Evolutionary conservation across 2,113 vertebrate species (phyloP), one percentile per base, ranked within the genome.

Genomic region (Tamias sibiricus): DNA sequence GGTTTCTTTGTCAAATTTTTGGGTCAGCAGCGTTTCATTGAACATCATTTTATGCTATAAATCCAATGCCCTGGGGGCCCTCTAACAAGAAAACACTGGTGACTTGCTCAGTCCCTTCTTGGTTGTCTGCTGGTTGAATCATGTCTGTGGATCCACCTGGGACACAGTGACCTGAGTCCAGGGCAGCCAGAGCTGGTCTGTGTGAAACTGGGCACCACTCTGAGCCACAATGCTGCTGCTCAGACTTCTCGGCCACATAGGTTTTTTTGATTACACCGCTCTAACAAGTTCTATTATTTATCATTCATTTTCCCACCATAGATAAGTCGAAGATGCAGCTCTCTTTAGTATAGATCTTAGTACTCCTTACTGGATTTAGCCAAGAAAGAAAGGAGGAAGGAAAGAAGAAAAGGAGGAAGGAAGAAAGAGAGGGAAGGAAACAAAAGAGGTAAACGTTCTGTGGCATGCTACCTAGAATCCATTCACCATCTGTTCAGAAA

Each of bases 321-420:
- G 9, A 79, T 28, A 62, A 8, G 13, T 20, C 57, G 6, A n/a
- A 87, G 42, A 4, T 66, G 6, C 47, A 35, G 1, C 16, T 75
- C 47, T 66, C 81, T 72, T 91, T 74, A 14, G 44, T 57, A 30
- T 40, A 72, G 37, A 40, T 24, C 30, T 87, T n/a, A 66, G 64
- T 30, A 75, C 32, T 59, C 47, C 71, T 80, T 80, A 71, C 66
- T 71, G 37, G 62, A 95, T 84, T 89, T 92, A 94, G 52, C 14
- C 47, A 26, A 77, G 52, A 77, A 79, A 32, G 37, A n/a, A 44
- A 40, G 19, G 30, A n/a, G 28, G 17, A 10, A 35, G 2, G 22
- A 8, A 68, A 66, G 26, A 14, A 35, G 17, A 16, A 3, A 17
- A 6, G 20, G 24, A 49, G 8, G 3, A 10, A 26, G 11, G 10